Evolutionary conservation across 1,140 invertebrate genomes (phyloP).

Genomic region (Caerostris darwini): DNA sequence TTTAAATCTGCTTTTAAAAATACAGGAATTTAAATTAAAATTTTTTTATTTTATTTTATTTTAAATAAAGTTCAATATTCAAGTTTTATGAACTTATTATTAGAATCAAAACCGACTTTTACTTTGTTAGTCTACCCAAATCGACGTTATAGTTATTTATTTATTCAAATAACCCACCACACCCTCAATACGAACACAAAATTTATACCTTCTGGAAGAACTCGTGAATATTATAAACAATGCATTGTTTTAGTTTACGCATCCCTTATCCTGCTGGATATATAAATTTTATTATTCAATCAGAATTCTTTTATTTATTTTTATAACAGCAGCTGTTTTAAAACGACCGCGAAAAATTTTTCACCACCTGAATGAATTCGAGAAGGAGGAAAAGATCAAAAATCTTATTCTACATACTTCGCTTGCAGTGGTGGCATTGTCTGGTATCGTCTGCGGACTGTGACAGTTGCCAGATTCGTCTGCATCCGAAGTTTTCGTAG

Average conservation of each 20-base stretch:
- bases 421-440: conserved; percentile 39
- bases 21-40: too few relatives aligned
- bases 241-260: neutral
- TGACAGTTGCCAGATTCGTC: conserved; percentile 43
- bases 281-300: neutral
- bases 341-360: conserved; percentile 68
- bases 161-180: neutral
- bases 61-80: too few relatives aligned
- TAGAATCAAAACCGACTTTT: neutral
- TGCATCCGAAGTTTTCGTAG: neutral
- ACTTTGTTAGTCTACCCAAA: neutral
- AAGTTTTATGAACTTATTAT: too few relatives aligned
- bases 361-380: conserved; percentile 27
- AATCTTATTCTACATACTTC: conserved; percentile 48
- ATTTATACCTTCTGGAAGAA: neutral
- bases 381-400: conserved; percentile 4
- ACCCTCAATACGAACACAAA: neutral
- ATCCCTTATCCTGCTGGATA: conserved; percentile 6
- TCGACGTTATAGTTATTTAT: neutral
- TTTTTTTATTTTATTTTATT: too few relatives aligned
- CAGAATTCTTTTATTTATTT: neutral
- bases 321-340: neutral
- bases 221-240: neutral
- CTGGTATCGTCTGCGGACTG: conserved; percentile 55
- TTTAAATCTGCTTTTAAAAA: too few relatives aligned